Percentiles rank a stretch among this genome's conserved stretches.
These are phyloP conservation scores for Luperina testacea DNA, from an alignment of 2,888 invertebrate species.

Conservation along the genomic window DNA sequence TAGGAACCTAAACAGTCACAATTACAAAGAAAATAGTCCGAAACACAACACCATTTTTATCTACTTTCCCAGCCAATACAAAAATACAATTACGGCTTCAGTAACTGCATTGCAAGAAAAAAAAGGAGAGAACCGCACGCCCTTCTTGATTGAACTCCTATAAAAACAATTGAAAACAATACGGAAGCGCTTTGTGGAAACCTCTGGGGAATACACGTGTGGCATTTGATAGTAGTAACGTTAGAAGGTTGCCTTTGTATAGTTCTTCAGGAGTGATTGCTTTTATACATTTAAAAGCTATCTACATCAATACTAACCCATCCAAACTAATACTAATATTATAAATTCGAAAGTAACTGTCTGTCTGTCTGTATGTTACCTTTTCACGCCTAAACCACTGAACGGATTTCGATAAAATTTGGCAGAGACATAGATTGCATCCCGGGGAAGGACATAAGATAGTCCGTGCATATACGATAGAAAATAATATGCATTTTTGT, in stretches of 20 bases:
- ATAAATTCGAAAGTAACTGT: too few species aligned
- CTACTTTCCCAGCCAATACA: not conserved
- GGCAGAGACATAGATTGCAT: too few species aligned
- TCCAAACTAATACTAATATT: too few species aligned
- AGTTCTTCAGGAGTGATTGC: not conserved
- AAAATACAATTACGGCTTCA: not conserved
- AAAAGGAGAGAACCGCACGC: not conserved
- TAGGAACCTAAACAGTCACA: not conserved
- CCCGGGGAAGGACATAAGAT: too few species aligned
- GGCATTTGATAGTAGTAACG: constrained; percentile 39
- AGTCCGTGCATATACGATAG: too few species aligned
- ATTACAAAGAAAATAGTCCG: not conserved
- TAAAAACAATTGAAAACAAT: constrained; percentile 57
- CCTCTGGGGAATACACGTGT: constrained; percentile 19
- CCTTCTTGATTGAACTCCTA: constrained; percentile 40
- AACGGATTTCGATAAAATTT: too few species aligned
- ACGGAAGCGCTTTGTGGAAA: constrained; percentile 14
- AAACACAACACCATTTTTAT: not conserved
- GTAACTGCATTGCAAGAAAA: constrained; percentile 1
- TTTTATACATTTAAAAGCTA: not conserved
- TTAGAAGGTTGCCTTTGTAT: not conserved
- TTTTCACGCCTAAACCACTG: not conserved
- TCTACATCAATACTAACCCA: too few species aligned
- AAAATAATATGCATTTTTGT: too few species aligned
- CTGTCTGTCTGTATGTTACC: too few species aligned